phyloP scores from a whole-genome alignment of 2,888 invertebrate genomes.

The Monopis laevigella region DNA sequence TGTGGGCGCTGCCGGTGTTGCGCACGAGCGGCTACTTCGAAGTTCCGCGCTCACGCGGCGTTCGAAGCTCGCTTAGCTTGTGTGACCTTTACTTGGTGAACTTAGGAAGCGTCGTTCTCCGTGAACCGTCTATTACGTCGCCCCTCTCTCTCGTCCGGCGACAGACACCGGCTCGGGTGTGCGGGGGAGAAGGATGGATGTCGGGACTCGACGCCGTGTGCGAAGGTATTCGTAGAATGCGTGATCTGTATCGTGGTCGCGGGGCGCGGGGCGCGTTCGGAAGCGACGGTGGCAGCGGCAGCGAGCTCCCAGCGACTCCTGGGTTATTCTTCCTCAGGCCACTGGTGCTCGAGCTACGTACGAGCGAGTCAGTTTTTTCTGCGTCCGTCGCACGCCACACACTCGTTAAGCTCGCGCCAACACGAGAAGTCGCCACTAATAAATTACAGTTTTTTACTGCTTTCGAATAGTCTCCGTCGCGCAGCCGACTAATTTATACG shows the following conservation, averaged over 20 bases:
- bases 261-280: slow-evolving; percentile 50
- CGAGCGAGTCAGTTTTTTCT: slow-evolving; percentile 70
- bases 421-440: slow-evolving; percentile 72
- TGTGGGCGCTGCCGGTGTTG: slow-evolving; percentile 67
- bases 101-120: slow-evolving; percentile 63
- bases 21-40: slow-evolving; percentile 62
- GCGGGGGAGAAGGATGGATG: slow-evolving; percentile 23
- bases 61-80: slow-evolving; percentile 58
- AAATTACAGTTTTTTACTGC: slow-evolving; percentile 67
- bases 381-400: slow-evolving; percentile 69
- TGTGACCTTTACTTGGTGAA: slow-evolving; percentile 65
- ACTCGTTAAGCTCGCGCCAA: slow-evolving; percentile 71
- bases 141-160: slow-evolving; percentile 49
- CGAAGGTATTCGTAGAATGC: slow-evolving; percentile 66
- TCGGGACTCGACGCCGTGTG: slow-evolving; percentile 53
- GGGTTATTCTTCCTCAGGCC: slow-evolving; percentile 69
- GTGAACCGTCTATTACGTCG: slow-evolving; percentile 59
- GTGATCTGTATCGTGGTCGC: slow-evolving; percentile 62
- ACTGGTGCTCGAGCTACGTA: slow-evolving; percentile 66
- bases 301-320: slow-evolving; percentile 62
- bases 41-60: slow-evolving; percentile 59
- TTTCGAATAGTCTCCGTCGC: slow-evolving; percentile 65
- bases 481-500: slow-evolving; percentile 61
- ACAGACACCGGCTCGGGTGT: slow-evolving; percentile 29
- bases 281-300: slow-evolving; percentile 55